Percentiles rank a stretch among this genome's conserved stretches.
phyloP scores from a whole-genome alignment of 2,888 invertebrate genomes.

The Ligdia adustata region DNA sequence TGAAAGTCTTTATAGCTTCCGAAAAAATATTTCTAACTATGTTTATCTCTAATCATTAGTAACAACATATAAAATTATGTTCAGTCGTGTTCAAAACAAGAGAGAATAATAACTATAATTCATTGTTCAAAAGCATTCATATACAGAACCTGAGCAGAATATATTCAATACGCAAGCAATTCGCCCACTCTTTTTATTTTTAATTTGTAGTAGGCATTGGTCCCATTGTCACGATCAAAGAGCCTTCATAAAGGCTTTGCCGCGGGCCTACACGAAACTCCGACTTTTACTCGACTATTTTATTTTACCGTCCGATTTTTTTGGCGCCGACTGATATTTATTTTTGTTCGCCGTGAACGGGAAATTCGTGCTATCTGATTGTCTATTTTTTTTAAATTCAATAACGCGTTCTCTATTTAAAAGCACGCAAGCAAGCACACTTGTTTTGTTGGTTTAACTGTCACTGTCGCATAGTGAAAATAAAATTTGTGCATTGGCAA shows the following conservation, averaged over 20 bases:
- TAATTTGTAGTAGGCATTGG: slow-evolving; percentile 32
- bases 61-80: no score
- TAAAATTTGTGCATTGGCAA: slow-evolving; percentile 4
- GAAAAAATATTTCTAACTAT: no score
- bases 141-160: slow-evolving; percentile 17
- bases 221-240: slow-evolving; percentile 30
- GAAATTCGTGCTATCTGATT: slow-evolving; percentile 26
- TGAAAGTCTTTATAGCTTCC: not conserved
- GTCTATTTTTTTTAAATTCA: slow-evolving; percentile 34
- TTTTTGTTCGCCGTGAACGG: slow-evolving; percentile 10
- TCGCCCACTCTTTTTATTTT: slow-evolving; percentile 23
- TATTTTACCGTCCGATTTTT: slow-evolving; percentile 11
- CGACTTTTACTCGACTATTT: slow-evolving; percentile 22
- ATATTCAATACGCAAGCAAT: not conserved
- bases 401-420: slow-evolving; percentile 23
- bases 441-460: slow-evolving; percentile 5
- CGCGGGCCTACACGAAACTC: slow-evolving; percentile 25
- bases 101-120: no score
- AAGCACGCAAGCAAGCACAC: slow-evolving; percentile 11
- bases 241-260: slow-evolving; percentile 32
- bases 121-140: slow-evolving; percentile 6
- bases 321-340: no score
- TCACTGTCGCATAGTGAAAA: slow-evolving; percentile 5
- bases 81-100: not conserved
- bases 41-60: no score